Evolutionary conservation across 2,797 vertebrate species (phyloP).

Genomic region (Malacoctenus gilli): DNA sequence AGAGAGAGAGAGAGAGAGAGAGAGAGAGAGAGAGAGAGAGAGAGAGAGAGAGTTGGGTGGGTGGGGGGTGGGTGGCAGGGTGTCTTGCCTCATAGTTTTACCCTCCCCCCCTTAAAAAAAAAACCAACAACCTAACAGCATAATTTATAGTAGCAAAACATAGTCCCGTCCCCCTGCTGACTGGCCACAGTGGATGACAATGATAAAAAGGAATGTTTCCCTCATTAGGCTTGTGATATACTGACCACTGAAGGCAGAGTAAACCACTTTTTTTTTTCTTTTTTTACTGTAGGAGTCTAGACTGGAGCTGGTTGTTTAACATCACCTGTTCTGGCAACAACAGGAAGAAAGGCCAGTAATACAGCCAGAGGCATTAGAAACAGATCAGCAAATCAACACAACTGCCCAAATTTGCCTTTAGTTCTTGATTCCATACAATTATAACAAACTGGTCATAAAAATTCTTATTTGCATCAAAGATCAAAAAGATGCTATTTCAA

Average conservation of each 20-base stretch:
- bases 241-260: conserved; percentile 2
- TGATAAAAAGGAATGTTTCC: conserved; percentile 47
- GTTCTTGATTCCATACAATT: too few relatives aligned
- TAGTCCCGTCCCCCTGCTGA: conserved; percentile 29
- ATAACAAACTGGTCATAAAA: too few relatives aligned
- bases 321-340: conserved; percentile 41
- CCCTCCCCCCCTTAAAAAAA: too few relatives aligned
- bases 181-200: conserved; percentile 19
- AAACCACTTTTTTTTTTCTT: conserved; percentile 24
- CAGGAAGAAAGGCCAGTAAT: conserved; percentile 16
- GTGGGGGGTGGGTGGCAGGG: too few relatives aligned
- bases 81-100: conserved; percentile 32
- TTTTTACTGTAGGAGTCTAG: conserved; percentile 16
- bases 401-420: too few relatives aligned
- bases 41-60: conserved; percentile 20
- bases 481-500: too few relatives aligned
- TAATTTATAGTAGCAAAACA: conserved; percentile 51
- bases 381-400: neutral
- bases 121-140: conserved; percentile 34
- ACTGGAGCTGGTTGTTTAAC: conserved; percentile 24
- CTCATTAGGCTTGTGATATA: conserved; percentile 36
- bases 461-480: too few relatives aligned
- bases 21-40: conserved; percentile 9
- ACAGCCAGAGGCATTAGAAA: neutral
- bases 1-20: conserved; percentile 37